These are phyloP conservation scores for Pangasius macronema DNA, from an alignment of 2,797 vertebrate genomes.

Conservation along the genomic window DNA sequence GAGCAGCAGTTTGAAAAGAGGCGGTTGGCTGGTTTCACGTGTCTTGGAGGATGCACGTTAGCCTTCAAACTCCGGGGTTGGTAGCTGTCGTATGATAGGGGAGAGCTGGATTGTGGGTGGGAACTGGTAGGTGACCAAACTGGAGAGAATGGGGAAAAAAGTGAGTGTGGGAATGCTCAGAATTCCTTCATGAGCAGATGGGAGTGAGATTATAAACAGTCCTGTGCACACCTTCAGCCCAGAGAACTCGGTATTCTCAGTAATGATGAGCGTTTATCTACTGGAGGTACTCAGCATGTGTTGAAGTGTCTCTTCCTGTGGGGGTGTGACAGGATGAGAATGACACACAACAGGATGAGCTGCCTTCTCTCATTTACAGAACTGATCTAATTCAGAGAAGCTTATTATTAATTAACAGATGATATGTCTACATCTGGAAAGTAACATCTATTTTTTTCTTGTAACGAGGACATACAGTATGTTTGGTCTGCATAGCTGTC, in stretches of 20 bases:
- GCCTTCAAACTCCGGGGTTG: not conserved
- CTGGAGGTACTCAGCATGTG: not conserved
- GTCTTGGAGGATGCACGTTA: not conserved
- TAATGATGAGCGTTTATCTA: not conserved
- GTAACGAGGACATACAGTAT: too few species aligned
- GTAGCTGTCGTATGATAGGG: too few species aligned
- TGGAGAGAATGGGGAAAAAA: not conserved
- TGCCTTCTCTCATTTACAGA: constrained; percentile 5
- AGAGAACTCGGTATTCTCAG: not conserved
- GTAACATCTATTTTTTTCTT: not conserved
- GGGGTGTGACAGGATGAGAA: not conserved
- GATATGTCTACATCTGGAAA: not conserved
- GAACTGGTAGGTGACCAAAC: not conserved
- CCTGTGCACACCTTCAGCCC: not conserved
- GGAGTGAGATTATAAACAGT: not conserved
- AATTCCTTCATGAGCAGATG: not conserved
- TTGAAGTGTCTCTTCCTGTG: not conserved
- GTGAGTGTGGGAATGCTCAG: too few species aligned
- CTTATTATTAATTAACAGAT: not conserved
- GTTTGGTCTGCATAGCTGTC: not conserved
- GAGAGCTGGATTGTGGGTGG: not conserved
- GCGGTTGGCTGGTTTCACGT: not conserved
- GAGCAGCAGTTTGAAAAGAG: not conserved
- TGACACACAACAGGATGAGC: not conserved
- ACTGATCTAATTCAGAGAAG: not conserved